phyloP scores from a whole-genome alignment of 2,797 vertebrate genomes.

The Trematomus bernacchii region DNA sequence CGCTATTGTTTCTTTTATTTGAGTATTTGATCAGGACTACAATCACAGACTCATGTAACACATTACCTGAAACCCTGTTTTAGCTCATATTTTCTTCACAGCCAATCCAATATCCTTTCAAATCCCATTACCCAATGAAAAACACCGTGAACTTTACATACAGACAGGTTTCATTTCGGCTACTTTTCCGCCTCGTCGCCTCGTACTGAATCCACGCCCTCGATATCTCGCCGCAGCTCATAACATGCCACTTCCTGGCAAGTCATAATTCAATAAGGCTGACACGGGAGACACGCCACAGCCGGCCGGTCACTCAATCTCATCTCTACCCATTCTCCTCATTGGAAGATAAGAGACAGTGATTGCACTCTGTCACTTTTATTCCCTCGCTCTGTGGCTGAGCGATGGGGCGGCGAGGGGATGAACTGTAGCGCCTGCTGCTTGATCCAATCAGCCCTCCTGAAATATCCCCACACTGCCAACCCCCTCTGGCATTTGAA shows the following conservation, averaged over 20 bases:
- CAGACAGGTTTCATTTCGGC: conserved; percentile 67
- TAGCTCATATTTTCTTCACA: conserved; percentile 49
- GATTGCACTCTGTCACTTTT: conserved; percentile 80
- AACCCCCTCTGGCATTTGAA: conserved; percentile 62
- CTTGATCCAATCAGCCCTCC: conserved; percentile 76
- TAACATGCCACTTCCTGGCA: conserved; percentile 68
- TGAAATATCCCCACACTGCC: conserved; percentile 35
- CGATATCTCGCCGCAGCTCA: conserved; percentile 55
- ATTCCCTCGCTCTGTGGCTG: conserved; percentile 63
- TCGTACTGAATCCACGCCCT: conserved; percentile 19
- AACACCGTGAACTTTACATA: conserved; percentile 64
- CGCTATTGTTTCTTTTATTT: background rate
- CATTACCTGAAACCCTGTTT: conserved; percentile 20
- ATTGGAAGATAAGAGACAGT: conserved; percentile 79
- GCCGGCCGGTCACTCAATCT: conserved; percentile 72
- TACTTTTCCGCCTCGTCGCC: conserved; percentile 46
- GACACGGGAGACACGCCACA: conserved; percentile 62
- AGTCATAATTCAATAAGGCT: conserved; percentile 81
- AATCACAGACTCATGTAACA: background rate
- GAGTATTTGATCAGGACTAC: background rate
- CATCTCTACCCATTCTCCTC: conserved; percentile 64
- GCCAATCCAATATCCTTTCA: conserved; percentile 55
- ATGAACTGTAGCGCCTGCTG: conserved; percentile 48
- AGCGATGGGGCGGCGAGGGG: conserved; percentile 46
- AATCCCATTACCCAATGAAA: conserved; percentile 54